Conservation (phyloP, 2,797 vertebrate species). For the Urosaurus nigricauda region DNA sequence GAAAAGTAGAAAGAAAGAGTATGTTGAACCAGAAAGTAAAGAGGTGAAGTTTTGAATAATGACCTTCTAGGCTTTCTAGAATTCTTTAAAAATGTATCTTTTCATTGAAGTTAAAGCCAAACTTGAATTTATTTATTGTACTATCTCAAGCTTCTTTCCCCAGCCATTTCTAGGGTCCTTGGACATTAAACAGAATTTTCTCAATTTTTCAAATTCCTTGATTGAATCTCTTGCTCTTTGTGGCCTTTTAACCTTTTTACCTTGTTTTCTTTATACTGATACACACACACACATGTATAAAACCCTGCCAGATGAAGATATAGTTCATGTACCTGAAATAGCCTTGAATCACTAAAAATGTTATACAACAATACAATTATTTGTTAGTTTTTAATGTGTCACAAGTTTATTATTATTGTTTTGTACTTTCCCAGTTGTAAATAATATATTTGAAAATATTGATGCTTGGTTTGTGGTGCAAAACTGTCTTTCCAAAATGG, state of each 20-base stretch:
- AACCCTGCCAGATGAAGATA: neutral
- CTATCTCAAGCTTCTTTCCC: neutral
- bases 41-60: neutral
- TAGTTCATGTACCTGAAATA: neutral
- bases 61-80: neutral
- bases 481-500: neutral
- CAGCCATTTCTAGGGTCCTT: neutral
- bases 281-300: neutral
- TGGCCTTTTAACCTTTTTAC: neutral
- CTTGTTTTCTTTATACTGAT: neutral
- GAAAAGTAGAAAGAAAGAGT: neutral
- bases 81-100: neutral
- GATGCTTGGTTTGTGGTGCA: slow-evolving; percentile 20
- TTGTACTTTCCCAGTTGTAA: slow-evolving; percentile 4
- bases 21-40: neutral
- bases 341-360: neutral
- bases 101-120: neutral
- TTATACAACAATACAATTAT: neutral
- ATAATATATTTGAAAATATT: neutral
- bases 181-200: neutral
- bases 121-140: neutral
- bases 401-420: neutral
- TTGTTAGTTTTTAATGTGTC: no score
- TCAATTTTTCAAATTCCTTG: neutral
- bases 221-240: neutral